phyloP scores from a whole-genome alignment of 1,140 invertebrate genomes.

The Cephus cinctus region DNA sequence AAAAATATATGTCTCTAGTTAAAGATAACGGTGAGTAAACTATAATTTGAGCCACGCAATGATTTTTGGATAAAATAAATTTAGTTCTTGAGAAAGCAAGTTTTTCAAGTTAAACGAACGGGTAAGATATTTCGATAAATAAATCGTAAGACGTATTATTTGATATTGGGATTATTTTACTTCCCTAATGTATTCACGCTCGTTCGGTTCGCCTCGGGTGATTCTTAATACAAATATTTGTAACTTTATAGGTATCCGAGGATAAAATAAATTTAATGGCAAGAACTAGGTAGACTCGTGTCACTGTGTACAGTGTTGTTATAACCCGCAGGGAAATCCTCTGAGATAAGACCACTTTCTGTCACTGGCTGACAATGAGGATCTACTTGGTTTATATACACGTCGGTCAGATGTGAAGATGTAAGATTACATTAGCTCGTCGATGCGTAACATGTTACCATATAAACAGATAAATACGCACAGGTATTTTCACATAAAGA shows the following conservation, averaged over 20 bases:
- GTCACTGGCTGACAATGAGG: background rate
- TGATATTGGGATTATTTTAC: too few relatives aligned
- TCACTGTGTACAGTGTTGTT: background rate
- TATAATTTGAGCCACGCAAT: too few relatives aligned
- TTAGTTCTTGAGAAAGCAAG: too few relatives aligned
- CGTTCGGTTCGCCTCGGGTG: too few relatives aligned
- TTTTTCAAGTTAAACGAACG: too few relatives aligned
- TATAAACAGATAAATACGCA: background rate
- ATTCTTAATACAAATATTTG: slow-evolving; percentile 5
- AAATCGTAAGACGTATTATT: too few relatives aligned
- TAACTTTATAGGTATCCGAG: background rate
- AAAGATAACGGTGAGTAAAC: too few relatives aligned
- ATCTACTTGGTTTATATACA: background rate
- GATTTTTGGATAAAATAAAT: too few relatives aligned
- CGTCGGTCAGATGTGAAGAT: too few relatives aligned
- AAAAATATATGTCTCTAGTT: too few relatives aligned
- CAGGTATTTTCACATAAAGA: background rate
- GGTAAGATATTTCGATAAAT: too few relatives aligned
- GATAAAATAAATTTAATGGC: slow-evolving; percentile 2
- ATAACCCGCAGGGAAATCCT: background rate
- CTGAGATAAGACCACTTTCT: slow-evolving; percentile 5
- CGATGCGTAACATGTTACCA: background rate
- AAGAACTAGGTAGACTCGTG: background rate
- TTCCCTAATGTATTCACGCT: too few relatives aligned
- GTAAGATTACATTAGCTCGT: background rate